Evolutionary conservation across 2,113 vertebrate species (phyloP).

Genomic region (Megaleporinus macrocephalus): DNA sequence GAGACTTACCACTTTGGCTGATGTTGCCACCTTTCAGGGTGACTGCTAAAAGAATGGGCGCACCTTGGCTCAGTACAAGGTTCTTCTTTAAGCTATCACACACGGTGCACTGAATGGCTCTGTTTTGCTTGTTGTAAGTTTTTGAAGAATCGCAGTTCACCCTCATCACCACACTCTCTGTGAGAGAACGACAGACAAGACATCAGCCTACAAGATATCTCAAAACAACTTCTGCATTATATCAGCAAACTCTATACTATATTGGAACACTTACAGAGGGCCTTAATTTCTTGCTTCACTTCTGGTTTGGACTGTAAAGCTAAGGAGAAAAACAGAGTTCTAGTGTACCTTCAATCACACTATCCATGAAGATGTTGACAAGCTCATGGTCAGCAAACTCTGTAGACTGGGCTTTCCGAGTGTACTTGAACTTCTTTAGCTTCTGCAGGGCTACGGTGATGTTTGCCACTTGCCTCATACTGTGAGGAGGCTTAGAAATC

Average conservation of each 20-base stretch:
- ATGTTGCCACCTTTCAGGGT: constrained; percentile 52
- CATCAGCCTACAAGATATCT: neutral
- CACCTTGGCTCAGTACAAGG: neutral
- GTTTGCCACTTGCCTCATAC: constrained; percentile 39
- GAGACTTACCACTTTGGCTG: constrained; percentile 56
- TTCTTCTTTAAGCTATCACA: constrained; percentile 54
- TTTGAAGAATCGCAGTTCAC: neutral
- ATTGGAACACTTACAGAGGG: no score
- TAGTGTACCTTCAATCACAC: constrained; percentile 62
- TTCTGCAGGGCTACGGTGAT: constrained; percentile 56
- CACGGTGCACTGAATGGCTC: constrained; percentile 32
- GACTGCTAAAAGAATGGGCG: constrained; percentile 56
- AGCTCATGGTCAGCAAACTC: constrained; percentile 45
- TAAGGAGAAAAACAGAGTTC: neutral
- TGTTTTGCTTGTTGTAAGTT: neutral
- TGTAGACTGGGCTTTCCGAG: neutral
- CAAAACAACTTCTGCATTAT: neutral
- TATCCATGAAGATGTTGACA: constrained; percentile 50
- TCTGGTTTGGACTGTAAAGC: neutral
- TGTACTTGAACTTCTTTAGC: constrained; percentile 30
- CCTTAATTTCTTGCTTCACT: no score
- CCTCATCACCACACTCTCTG: neutral
- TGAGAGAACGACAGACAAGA: neutral
- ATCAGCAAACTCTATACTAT: no score
- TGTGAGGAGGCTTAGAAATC: constrained; percentile 6